Conservation (phyloP, 1,140 invertebrate genomes). For the Olivierus martensii region DNA sequence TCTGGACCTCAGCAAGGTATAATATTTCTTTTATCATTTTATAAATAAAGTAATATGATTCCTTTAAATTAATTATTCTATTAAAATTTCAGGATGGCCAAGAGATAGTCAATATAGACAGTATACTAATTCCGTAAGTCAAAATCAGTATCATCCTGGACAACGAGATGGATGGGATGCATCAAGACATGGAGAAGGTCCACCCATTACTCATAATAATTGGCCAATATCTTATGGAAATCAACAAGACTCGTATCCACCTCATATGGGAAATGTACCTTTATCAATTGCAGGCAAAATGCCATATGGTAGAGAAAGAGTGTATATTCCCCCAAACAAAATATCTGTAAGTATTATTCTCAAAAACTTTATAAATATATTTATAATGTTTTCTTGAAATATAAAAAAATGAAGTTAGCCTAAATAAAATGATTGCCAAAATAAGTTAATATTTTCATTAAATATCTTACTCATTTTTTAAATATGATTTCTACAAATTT, state of each 20-base stretch:
- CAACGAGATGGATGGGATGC: slow-evolving; percentile 13
- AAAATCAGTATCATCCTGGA: slow-evolving; percentile 11
- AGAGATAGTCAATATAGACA: slow-evolving; percentile 4
- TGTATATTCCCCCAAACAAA: slow-evolving; percentile 6
- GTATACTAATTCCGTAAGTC: slow-evolving; percentile 2
- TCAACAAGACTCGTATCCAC: slow-evolving; percentile 8
- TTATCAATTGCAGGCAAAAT: slow-evolving; percentile 9
- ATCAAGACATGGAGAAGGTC: slow-evolving; percentile 4
- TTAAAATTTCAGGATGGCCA: slow-evolving; percentile 10
- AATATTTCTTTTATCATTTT: background rate
- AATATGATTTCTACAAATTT: too few species aligned
- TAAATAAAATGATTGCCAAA: too few species aligned
- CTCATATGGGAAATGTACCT: slow-evolving; percentile 3
- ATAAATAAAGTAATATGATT: background rate
- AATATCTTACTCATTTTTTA: too few species aligned
- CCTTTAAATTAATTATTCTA: background rate
- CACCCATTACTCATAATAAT: background rate
- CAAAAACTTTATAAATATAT: background rate
- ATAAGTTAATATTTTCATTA: too few species aligned
- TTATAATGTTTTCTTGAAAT: too few species aligned
- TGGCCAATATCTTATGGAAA: slow-evolving; percentile 5
- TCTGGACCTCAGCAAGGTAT: background rate
- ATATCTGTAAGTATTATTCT: slow-evolving; percentile 4
- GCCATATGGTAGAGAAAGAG: background rate
- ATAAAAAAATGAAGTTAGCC: too few species aligned